phyloP scores from a whole-genome alignment of 2,888 invertebrate genomes.

The Chrysina gloriosa region DNA sequence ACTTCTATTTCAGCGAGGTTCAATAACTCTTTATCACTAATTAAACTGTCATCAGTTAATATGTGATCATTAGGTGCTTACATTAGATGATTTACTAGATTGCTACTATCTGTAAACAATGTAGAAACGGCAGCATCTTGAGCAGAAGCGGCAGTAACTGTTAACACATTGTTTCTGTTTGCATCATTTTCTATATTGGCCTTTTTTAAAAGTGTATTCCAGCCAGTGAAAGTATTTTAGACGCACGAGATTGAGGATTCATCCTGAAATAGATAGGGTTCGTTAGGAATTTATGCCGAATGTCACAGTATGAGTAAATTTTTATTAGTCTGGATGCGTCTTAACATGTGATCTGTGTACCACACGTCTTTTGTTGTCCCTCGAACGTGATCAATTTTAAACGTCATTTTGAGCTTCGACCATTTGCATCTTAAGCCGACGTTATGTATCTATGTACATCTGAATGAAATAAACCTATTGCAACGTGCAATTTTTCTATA shows the following conservation, averaged over 20 bases:
- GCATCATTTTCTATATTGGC: background rate
- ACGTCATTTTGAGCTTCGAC: background rate
- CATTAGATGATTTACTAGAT: too few species aligned
- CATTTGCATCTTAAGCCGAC: too few species aligned
- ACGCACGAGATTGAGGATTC: constrained; percentile 7
- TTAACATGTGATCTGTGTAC: background rate
- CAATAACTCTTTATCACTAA: background rate
- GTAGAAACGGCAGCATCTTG: too few species aligned
- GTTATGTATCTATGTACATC: too few species aligned
- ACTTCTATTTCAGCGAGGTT: background rate
- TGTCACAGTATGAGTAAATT: background rate
- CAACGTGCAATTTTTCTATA: too few species aligned
- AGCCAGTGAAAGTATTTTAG: constrained; percentile 3
- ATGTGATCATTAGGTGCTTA: too few species aligned
- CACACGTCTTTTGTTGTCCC: too few species aligned
- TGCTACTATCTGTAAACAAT: too few species aligned
- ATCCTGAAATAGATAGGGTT: background rate
- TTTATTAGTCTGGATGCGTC: background rate
- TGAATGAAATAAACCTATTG: too few species aligned
- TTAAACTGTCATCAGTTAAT: background rate
- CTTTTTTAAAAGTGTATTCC: background rate
- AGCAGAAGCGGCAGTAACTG: too few species aligned
- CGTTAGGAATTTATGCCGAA: constrained; percentile 2
- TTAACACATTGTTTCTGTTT: background rate
- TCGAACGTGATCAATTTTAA: background rate